Evolutionary conservation across 2,888 invertebrate genomes (phyloP).

Genomic region (Drosophila mercatorum): DNA sequence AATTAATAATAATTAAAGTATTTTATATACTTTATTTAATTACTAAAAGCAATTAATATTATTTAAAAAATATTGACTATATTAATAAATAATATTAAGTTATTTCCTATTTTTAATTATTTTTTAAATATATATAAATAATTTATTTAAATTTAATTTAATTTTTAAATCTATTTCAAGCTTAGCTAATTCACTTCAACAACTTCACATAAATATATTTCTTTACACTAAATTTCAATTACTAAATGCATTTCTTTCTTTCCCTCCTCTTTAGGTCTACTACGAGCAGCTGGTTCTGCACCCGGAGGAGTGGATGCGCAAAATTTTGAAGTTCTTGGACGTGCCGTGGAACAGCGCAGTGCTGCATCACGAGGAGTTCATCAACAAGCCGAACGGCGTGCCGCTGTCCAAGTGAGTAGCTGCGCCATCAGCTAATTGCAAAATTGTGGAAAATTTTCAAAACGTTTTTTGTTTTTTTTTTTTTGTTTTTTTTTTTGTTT

Average conservation of each 20-base stretch:
- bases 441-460: slow-evolving; percentile 31
- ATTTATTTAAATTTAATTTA: too few species aligned
- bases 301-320: slow-evolving; percentile 94
- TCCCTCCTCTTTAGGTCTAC: slow-evolving; percentile 88
- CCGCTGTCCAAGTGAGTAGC: slow-evolving; percentile 94
- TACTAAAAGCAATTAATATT: too few species aligned
- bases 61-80: too few species aligned
- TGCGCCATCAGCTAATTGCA: slow-evolving; percentile 25
- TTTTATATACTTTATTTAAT: too few species aligned
- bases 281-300: slow-evolving; percentile 99
- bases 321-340: slow-evolving; percentile 94
- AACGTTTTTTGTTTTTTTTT: not conserved
- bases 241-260: not conserved
- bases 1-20: not conserved
- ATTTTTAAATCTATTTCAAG: too few species aligned
- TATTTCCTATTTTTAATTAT: too few species aligned
- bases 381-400: slow-evolving; percentile 97
- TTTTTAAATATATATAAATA: too few species aligned
- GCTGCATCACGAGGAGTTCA: slow-evolving; percentile 98
- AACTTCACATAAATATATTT: too few species aligned
- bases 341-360: slow-evolving; percentile 98
- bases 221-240: not conserved
- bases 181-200: too few species aligned
- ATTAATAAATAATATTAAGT: too few species aligned
- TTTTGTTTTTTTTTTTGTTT: not conserved